Evolutionary conservation across 2,888 invertebrate species (phyloP).

Genomic region (Brenthis daphne): DNA sequence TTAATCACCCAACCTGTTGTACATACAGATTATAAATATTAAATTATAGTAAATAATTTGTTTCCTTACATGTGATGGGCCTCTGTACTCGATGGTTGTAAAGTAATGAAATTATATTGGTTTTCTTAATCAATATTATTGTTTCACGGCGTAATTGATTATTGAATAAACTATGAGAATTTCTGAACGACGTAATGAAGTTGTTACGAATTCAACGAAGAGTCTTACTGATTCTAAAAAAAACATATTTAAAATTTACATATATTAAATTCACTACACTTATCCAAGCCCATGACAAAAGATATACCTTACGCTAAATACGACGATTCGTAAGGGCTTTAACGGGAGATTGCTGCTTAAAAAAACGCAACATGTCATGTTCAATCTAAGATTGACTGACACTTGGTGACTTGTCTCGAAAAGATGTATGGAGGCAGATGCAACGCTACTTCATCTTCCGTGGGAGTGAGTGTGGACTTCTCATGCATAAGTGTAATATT

Average conservation of each 20-base stretch:
- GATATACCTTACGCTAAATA: no score
- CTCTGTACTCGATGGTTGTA: not conserved
- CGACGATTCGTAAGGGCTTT: no score
- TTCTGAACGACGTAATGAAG: slow-evolving; percentile 1
- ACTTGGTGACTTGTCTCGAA: no score
- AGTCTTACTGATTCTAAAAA: not conserved
- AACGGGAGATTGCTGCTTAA: no score
- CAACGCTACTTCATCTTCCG: no score
- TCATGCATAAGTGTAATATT: no score
- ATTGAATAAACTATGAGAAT: slow-evolving; percentile 9
- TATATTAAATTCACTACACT: not conserved
- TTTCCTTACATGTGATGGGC: not conserved
- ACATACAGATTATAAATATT: not conserved
- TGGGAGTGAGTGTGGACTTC: no score
- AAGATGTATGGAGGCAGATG: no score
- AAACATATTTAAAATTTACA: not conserved
- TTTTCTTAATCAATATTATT: slow-evolving; percentile 1
- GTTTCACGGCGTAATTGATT: slow-evolving; percentile 11
- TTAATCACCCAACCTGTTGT: no score
- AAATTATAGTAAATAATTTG: not conserved
- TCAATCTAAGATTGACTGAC: no score
- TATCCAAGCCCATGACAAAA: no score
- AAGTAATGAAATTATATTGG: slow-evolving; percentile 14
- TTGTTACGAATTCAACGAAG: not conserved
- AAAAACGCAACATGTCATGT: no score